A percentile compares a stretch with the other conserved stretches of the same genome.
phyloP scores from a whole-genome alignment of 2,888 invertebrate species.

The Eupithecia inturbata region DNA sequence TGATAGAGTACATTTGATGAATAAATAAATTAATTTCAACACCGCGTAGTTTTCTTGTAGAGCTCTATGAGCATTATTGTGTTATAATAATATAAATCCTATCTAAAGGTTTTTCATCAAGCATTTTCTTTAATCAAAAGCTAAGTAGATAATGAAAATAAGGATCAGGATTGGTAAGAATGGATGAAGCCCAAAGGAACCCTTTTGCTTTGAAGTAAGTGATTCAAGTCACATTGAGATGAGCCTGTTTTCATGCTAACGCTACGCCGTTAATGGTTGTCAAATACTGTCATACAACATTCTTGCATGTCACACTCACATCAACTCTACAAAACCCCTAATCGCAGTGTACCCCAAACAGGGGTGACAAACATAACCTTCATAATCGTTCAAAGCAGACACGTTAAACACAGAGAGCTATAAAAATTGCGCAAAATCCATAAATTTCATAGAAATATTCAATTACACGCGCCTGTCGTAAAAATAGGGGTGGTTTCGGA shows the following conservation, averaged over 20 bases:
- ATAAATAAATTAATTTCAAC: too few species aligned
- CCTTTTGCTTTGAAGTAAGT: neutral
- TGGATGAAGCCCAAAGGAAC: neutral
- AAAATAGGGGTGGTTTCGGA: constrained; percentile 21
- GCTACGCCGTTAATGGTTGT: neutral
- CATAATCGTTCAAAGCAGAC: constrained; percentile 74
- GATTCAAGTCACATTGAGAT: neutral
- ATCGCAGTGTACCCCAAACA: constrained; percentile 45
- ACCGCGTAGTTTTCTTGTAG: neutral
- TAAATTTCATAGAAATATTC: constrained; percentile 75
- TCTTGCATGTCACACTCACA: constrained; percentile 29
- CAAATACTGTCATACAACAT: constrained; percentile 19
- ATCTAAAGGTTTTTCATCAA: neutral
- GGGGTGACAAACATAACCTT: constrained; percentile 70
- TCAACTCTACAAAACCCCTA: constrained; percentile 35
- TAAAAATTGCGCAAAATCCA: constrained; percentile 78
- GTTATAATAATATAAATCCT: neutral
- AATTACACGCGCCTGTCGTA: constrained; percentile 56
- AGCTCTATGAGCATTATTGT: neutral
- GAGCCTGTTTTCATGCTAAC: neutral
- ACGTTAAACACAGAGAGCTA: constrained; percentile 78
- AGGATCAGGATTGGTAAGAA: neutral
- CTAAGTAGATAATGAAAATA: neutral
- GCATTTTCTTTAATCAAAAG: neutral
- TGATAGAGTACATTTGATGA: too few species aligned